Conservation (phyloP, 2,888 invertebrate genomes). For the Ryuthela nishihirai region DNA sequence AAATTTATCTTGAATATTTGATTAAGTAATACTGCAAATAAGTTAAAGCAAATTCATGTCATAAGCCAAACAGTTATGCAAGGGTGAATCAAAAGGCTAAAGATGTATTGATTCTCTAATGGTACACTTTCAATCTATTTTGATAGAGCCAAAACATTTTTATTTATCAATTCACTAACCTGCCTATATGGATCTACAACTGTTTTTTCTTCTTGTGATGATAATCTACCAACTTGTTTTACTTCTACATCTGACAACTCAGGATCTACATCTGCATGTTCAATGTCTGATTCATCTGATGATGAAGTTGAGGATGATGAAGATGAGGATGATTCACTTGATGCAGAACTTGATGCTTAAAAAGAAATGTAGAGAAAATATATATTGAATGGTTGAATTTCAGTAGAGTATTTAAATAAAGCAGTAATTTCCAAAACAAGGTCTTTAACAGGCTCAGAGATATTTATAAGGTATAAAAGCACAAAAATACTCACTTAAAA, state of each 20-base stretch:
- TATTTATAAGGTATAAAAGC: too few species aligned
- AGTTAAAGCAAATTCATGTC: too few species aligned
- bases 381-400: neutral
- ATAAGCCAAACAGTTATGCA: too few species aligned
- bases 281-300: conserved; percentile 19
- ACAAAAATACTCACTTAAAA: too few species aligned
- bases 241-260: conserved; percentile 8
- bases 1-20: too few species aligned
- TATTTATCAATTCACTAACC: conserved; percentile 4
- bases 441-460: too few species aligned
- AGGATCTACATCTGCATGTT: conserved; percentile 1
- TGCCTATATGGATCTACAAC: conserved; percentile 25
- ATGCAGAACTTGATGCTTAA: conserved; percentile 25
- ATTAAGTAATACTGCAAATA: too few species aligned
- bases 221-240: conserved; percentile 1
- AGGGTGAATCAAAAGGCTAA: too few species aligned
- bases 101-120: neutral
- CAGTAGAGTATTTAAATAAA: too few species aligned
- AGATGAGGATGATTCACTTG: conserved; percentile 21
- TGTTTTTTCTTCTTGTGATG: conserved; percentile 14
- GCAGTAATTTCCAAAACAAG: too few species aligned
- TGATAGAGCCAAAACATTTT: neutral
- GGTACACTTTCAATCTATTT: neutral
- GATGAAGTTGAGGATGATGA: conserved; percentile 40
- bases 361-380: neutral